Evolutionary conservation across 2,888 invertebrate species (phyloP), one percentile per base, ranked within the genome.

Genomic region (Drosophila peninsularis): DNA sequence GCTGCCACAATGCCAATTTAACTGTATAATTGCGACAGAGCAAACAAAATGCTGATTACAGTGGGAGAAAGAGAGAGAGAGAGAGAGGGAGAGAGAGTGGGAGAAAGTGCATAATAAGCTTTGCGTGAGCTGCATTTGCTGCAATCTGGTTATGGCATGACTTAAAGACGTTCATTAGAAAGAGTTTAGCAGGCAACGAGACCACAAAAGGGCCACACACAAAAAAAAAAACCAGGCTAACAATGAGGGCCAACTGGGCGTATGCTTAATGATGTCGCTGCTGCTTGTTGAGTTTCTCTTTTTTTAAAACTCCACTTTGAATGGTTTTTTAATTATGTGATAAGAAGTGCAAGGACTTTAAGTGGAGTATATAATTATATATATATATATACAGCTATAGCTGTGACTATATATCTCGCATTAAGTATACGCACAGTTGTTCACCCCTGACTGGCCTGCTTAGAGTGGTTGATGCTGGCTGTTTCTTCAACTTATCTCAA

Each of bases 1-100:
- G 37, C 47, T 42, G 44, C 55, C 50, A 44, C 69, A 64, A 74
- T 61, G 56, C 41, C 56, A 71, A 58, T 75, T 70, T 75, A 55
- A 65, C 55, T 75, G 75, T 58, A 71, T 75, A 74, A 74, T 75
- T 74, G 75, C 75, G 49, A 44, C 61, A 54, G 42, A 53, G 55
- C 47, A 30, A 71, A 49, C 71, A 41, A 61, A 44, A 30, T 9
- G 72, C 57, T 71, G 71, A 71, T 71, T 56, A 60, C 64, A 19
- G 2, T 6, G 19, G 3, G 36, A 30, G 19, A 27, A 36, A 2
- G 6, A 34, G n/a, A 27, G 19, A 34, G n/a, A 30, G 32, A 47
- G 37, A 5, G n/a, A 11, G 17, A 11, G 11, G 1, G 27, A 14
- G 44, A 17, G n/a, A 5, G 14, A 0, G 49, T 19, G 17, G 1